These are phyloP conservation scores for Catocala sponsa DNA, from an alignment of 2,888 invertebrate genomes.

Conservation along the genomic window DNA sequence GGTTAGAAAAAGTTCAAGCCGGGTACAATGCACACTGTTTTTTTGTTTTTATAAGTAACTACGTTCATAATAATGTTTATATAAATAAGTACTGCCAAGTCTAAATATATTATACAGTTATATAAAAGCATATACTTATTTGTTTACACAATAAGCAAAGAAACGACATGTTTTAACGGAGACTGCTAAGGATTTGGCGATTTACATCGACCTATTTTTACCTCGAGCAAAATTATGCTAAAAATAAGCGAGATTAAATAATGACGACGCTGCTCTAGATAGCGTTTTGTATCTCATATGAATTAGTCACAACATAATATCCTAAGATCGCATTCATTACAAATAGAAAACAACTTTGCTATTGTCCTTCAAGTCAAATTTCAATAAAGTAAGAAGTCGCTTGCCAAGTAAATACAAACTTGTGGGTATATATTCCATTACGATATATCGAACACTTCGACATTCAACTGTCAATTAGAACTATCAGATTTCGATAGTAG, in stretches of 20 bases:
- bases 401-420: conserved; percentile 27
- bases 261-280: too few relatives aligned
- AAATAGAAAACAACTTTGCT: neutral
- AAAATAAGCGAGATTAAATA: too few relatives aligned
- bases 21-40: conserved; percentile 15
- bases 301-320: too few relatives aligned
- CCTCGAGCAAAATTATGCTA: too few relatives aligned
- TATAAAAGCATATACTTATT: too few relatives aligned
- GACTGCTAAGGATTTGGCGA: too few relatives aligned
- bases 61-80: neutral
- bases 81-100: neutral
- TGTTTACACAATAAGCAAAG: too few relatives aligned
- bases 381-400: conserved; percentile 3
- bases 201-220: too few relatives aligned
- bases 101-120: too few relatives aligned
- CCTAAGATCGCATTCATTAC: neutral
- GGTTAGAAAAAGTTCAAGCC: conserved; percentile 40
- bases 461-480: conserved; percentile 62
- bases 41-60: conserved; percentile 3
- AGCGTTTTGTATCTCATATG: too few relatives aligned
- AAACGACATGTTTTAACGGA: too few relatives aligned
- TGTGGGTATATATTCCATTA: conserved; percentile 16
- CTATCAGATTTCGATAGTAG: conserved; percentile 55
- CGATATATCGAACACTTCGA: conserved; percentile 34
- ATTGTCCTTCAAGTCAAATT: neutral